phyloP scores from a whole-genome alignment of 2,113 vertebrate genomes.

The Gymnorhina tibicen region DNA sequence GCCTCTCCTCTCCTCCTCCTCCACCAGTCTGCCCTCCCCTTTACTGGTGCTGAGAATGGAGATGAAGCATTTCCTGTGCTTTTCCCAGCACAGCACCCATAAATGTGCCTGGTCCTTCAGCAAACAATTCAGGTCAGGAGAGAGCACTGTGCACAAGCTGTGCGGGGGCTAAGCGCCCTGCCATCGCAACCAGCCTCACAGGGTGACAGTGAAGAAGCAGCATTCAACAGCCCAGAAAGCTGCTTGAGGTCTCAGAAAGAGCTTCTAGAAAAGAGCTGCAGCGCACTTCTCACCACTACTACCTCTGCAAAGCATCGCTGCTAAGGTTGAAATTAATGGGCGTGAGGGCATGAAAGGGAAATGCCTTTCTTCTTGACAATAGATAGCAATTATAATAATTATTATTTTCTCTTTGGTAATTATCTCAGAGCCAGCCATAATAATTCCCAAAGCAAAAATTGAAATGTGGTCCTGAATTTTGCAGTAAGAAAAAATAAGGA shows the following conservation, averaged over 20 bases:
- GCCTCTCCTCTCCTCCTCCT: background rate
- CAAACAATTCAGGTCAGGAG: background rate
- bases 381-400: background rate
- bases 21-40: background rate
- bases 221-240: background rate
- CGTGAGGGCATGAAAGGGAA: background rate
- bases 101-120: background rate
- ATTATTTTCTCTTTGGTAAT: background rate
- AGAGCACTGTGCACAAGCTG: background rate
- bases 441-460: background rate
- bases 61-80: slow-evolving; percentile 6
- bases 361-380: background rate
- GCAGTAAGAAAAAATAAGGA: background rate
- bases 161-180: background rate
- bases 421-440: background rate
- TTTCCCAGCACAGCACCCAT: background rate
- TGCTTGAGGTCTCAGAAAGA: background rate
- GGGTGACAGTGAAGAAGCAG: background rate
- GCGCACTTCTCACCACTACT: background rate
- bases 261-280: background rate
- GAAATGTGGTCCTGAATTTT: background rate
- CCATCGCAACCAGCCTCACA: background rate
- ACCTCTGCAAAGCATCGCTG: background rate
- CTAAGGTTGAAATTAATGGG: background rate
- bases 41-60: background rate